A percentile compares a stretch with the other conserved stretches of the same genome.
These are phyloP conservation scores for Coleophora flavipennella DNA, from an alignment of 2,888 invertebrate species.

Conservation along the genomic window DNA sequence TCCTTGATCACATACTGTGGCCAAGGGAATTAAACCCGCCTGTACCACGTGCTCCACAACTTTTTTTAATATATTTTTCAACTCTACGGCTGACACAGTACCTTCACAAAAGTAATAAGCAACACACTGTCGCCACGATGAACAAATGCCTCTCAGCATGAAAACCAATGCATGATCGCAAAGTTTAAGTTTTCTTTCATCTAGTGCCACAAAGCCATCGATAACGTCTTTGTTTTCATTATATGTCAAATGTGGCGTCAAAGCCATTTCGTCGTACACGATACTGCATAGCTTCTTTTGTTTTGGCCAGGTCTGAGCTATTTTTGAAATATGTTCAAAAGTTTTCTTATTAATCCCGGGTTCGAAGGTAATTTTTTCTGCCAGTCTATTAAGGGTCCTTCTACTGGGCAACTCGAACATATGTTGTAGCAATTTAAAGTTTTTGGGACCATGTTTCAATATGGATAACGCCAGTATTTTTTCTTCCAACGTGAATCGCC, in stretches of 20 bases:
- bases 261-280: slow-evolving; percentile 17
- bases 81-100: slow-evolving; percentile 12
- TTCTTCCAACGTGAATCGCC: too few relatives aligned
- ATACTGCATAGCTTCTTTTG: slow-evolving; percentile 10
- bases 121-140: slow-evolving; percentile 6
- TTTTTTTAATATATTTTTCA: slow-evolving; percentile 14
- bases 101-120: slow-evolving; percentile 21
- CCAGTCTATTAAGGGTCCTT: slow-evolving; percentile 12
- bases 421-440: slow-evolving; percentile 10
- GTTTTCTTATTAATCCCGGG: slow-evolving; percentile 11
- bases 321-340: slow-evolving; percentile 10
- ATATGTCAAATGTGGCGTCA: slow-evolving; percentile 11
- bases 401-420: slow-evolving; percentile 17
- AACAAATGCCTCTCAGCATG: slow-evolving; percentile 19
- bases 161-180: slow-evolving; percentile 19
- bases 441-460: slow-evolving; percentile 14
- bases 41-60: slow-evolving; percentile 10
- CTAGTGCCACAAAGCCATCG: slow-evolving; percentile 14
- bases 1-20: slow-evolving; percentile 21
- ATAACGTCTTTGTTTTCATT: slow-evolving; percentile 9
- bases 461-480: too few relatives aligned
- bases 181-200: slow-evolving; percentile 6
- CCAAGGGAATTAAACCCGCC: slow-evolving; percentile 12
- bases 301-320: too few relatives aligned
- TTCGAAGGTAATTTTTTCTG: slow-evolving; percentile 7